Base-by-base conservation (phyloP, 2,888 invertebrate species). In the Pomacea canaliculata region DNA sequence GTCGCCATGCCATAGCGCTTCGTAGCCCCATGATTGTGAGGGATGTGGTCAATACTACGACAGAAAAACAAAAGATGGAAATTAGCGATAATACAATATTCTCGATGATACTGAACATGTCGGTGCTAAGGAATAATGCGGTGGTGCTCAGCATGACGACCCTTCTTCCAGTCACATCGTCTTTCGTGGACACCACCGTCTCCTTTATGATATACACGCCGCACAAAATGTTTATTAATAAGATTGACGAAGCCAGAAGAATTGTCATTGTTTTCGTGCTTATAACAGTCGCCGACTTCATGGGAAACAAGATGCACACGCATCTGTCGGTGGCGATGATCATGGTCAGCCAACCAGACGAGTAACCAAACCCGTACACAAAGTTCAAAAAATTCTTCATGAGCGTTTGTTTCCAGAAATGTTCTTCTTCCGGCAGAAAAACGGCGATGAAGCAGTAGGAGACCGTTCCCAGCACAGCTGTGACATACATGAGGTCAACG, bases 381-480 rank as follows among this genome's bases (percentile, higher is more conserved):
- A 66, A 73, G 46, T 56, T 37, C 56, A 73, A 37, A 63, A 19
- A 37, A 46, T 73, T 10, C 19, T 73, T 73, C 60, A 46, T 56
- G 49, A 67, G 56, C 1, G 66, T 59, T 27, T n/a, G 67, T 51
- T 59, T 73, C 73, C 66, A 73, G 27, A 67, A 16, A 67, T 73
- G 66, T 16, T 67, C 37, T 9, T 67, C 13, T 13, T 13, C 49
- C 23, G 37, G 5, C n/a, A 59, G 16, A 16, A 83, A 81, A 81
- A 84, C 74, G 19, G 78, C 56, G 9, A 66, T 19, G 56, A 73
- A 67, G 23, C 73, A 73, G 59, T 73, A 73, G 37, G 73, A 73
- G 23, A 51, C 51, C 66, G 59, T 67, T 13, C 37, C 16, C n/a
- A 67, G 66, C 37, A 65, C 67, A 27, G 59, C 56, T n/a, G 59